Percentiles rank a stretch among this genome's conserved stretches.
Evolutionary conservation across 2,113 vertebrate genomes (phyloP).

Genomic region (Leptocoma aspasia): DNA sequence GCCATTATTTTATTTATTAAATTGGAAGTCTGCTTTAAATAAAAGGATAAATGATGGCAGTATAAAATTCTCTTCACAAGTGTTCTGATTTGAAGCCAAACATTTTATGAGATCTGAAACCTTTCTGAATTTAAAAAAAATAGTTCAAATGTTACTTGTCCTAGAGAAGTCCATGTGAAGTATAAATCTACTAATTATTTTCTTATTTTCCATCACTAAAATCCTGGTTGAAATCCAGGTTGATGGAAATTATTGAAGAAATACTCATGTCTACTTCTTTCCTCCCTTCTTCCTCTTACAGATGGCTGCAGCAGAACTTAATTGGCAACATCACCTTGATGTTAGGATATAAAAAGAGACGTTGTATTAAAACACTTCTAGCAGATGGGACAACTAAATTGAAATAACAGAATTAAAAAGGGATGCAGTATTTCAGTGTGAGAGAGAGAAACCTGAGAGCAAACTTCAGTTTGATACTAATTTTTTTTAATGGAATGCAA

Average conservation of each 20-base stretch:
- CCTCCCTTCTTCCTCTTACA: neutral
- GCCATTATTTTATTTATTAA: neutral
- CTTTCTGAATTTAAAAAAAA: neutral
- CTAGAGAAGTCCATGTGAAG: neutral
- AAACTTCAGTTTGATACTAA: neutral
- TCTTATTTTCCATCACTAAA: neutral
- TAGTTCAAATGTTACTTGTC: neutral
- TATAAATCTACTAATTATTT: neutral
- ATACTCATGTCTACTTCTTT: neutral
- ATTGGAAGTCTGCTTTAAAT: neutral
- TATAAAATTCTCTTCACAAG: neutral
- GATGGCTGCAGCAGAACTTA: neutral
- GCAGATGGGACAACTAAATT: neutral
- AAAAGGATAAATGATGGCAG: neutral
- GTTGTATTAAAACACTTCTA: neutral
- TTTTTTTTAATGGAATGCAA: neutral
- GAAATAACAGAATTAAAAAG: neutral
- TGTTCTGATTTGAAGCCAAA: neutral
- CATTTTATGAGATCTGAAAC: neutral
- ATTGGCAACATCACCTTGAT: neutral
- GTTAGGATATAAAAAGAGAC: neutral
- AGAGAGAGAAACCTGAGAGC: neutral
- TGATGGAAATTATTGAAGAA: neutral
- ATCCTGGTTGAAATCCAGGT: neutral
- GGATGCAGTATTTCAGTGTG: neutral